Evolutionary conservation across 2,888 invertebrate species (phyloP).

Genomic region (Cephus pulcher): DNA sequence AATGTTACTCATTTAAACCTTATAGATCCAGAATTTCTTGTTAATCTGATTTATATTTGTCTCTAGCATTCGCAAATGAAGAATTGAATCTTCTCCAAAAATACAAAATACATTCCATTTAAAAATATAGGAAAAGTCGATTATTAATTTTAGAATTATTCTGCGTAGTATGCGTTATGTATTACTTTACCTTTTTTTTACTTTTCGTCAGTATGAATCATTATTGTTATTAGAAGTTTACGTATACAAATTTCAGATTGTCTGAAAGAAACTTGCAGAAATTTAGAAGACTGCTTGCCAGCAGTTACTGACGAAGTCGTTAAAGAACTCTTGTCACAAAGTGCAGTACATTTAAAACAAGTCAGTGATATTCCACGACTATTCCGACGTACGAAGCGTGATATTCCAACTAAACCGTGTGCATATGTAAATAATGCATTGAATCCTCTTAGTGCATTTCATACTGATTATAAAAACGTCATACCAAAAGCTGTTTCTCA

Average conservation of each 20-base stretch:
- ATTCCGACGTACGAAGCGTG: conserved; percentile 92
- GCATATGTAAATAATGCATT: conserved; percentile 79
- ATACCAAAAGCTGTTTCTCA: conserved; percentile 59
- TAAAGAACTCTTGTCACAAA: conserved; percentile 63
- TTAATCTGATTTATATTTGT: background rate
- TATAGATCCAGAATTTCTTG: background rate
- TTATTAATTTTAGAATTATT: background rate
- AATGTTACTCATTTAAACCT: background rate
- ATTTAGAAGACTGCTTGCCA: conserved; percentile 40
- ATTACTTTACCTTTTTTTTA: background rate
- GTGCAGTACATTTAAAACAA: conserved; percentile 77
- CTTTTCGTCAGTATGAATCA: background rate
- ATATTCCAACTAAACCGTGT: conserved; percentile 84
- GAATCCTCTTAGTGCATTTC: conserved; percentile 73
- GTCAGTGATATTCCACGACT: conserved; percentile 94
- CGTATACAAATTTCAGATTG: conserved; percentile 32
- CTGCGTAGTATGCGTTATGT: background rate
- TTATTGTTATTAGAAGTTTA: background rate
- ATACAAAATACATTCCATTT: background rate
- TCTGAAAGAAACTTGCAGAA: conserved; percentile 34
- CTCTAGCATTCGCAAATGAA: background rate
- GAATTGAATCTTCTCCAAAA: background rate
- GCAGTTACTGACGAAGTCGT: conserved; percentile 63
- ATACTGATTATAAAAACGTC: conserved; percentile 67
- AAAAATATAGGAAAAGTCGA: background rate